Evolutionary conservation across 2,113 vertebrate species (phyloP), one percentile per base, ranked within the genome.

Genomic region (Psettodes erumei): DNA sequence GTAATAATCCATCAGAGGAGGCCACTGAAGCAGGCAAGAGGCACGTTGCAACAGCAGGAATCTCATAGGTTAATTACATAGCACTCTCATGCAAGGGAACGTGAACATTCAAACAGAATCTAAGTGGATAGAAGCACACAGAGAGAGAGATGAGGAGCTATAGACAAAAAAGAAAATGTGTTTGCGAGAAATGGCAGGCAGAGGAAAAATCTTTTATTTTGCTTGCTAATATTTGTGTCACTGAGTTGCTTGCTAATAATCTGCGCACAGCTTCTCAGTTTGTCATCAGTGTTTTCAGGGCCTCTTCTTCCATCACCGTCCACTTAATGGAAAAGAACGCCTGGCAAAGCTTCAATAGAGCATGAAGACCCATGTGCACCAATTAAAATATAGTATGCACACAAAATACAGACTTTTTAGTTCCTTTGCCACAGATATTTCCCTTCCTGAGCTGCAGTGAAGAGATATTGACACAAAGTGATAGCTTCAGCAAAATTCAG

Each of bases 61-160:
- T 65, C 77, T 81, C 91, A 83, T 82, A 91, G 90, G 91, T 94
- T 93, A 92, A 94, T 93, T 89, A 91, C 81, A 77, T 63, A 80
- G 86, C 86, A 83, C 91, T 84, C 90, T 92, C 93, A 93, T 92
- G 90, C 79, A 79, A 79, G 75, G 83, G 83, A 94, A 91, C 86
- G 86, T 90, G 92, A 93, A 90, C 88, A 84, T 90, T 92, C 91
- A 91, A 90, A 91, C 77, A 86, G 79, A 71, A 77, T 71, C 79
- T 77, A 74, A 85, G 84, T 84, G 82, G 71, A 85, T 45, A 35
- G 78, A 84, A 69, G 71, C 64, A 50, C 61, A n/a, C 11, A 37
- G 55, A 80, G 37, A 48, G 63, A 63, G 21, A 58, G 65, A 85
- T 54, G 1, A 0, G 25, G 23, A 59, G 38, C 50, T 71, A 43